These are phyloP conservation scores for Smutsia temminckii DNA, from an alignment of 2,797 vertebrate genomes.

Conservation along the genomic window DNA sequence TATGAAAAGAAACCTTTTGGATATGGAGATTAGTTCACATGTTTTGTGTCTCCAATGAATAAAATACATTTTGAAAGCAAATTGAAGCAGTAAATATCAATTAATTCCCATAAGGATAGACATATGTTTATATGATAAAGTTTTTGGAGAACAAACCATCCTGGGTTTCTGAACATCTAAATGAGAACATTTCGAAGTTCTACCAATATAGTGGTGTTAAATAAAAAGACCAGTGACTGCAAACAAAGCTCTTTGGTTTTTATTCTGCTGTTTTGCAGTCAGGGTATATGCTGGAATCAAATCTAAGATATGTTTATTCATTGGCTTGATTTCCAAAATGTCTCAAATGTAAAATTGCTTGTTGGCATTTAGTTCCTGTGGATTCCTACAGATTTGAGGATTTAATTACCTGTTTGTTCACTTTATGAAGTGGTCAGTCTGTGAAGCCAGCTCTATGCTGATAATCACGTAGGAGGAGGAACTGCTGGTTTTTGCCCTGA, in stretches of 20 bases:
- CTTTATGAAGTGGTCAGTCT: not conserved
- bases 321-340: not conserved
- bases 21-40: constrained; percentile 34
- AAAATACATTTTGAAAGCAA: constrained; percentile 47
- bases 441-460: not conserved
- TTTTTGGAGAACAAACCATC: constrained; percentile 55
- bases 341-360: constrained; percentile 10
- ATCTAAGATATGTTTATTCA: constrained; percentile 17
- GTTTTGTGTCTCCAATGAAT: constrained; percentile 43
- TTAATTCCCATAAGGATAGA: constrained; percentile 42
- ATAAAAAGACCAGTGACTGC: not conserved
- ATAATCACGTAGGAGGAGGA: not conserved
- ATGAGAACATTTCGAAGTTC: constrained; percentile 8
- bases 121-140: constrained; percentile 30
- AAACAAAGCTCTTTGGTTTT: not conserved
- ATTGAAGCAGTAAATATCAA: constrained; percentile 46
- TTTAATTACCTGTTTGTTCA: constrained; percentile 31
- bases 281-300: not conserved
- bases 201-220: not conserved
- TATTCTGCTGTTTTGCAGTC: not conserved
- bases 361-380: not conserved
- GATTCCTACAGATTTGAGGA: not conserved
- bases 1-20: not conserved
- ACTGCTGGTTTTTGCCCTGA: not conserved
- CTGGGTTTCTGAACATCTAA: constrained; percentile 53